These are phyloP conservation scores for Sciurus vulgaris DNA, from an alignment of 2,797 vertebrate genomes.

Conservation along the genomic window DNA sequence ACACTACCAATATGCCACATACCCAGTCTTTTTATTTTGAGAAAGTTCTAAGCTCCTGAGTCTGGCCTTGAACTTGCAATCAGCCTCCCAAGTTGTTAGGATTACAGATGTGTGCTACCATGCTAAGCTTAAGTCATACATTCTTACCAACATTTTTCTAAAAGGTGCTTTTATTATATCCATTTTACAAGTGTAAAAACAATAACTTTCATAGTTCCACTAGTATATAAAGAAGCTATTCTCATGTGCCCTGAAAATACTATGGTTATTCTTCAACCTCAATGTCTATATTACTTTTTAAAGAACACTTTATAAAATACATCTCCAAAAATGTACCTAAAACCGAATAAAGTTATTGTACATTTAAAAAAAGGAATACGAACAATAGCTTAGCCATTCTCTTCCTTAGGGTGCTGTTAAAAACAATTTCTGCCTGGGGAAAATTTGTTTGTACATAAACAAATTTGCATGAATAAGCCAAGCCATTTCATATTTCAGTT, in stretches of 20 bases:
- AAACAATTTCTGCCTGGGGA: slow-evolving; percentile 53
- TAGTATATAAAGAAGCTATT: neutral
- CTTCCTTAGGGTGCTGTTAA: slow-evolving; percentile 48
- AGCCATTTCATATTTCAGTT: slow-evolving; percentile 59
- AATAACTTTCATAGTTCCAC: neutral
- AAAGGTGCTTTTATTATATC: neutral
- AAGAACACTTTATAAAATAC: neutral
- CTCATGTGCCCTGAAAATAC: neutral
- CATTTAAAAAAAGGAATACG: slow-evolving; percentile 64
- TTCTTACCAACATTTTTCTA: slow-evolving; percentile 1
- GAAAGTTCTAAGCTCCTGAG: too few relatives aligned
- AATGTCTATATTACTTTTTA: neutral
- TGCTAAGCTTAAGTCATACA: neutral
- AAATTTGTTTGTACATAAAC: slow-evolving; percentile 64
- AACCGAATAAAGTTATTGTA: neutral
- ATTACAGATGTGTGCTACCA: too few relatives aligned
- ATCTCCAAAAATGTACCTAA: slow-evolving; percentile 22
- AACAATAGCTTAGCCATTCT: slow-evolving; percentile 21
- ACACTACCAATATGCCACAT: too few relatives aligned
- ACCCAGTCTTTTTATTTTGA: too few relatives aligned
- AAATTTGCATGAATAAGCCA: slow-evolving; percentile 62
- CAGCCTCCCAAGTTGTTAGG: too few relatives aligned
- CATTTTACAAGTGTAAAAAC: neutral
- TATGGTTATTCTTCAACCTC: neutral
- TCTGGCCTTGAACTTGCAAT: too few relatives aligned